Base-by-base conservation (phyloP, 2,888 invertebrate genomes). In the Eristalinus aeneus region DNA sequence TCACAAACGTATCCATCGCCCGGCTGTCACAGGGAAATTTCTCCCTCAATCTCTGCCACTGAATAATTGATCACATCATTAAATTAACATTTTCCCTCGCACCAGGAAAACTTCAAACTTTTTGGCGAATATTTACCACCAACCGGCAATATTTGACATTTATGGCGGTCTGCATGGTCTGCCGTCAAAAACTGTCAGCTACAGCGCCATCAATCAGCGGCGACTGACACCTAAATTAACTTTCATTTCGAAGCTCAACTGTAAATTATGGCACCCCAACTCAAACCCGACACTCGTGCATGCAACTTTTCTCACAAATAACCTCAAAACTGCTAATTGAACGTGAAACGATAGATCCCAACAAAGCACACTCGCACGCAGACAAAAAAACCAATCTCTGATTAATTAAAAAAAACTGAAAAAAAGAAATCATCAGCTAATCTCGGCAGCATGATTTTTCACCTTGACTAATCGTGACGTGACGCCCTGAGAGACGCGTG, bases 381-480 rank as follows among this genome's bases (percentile, higher is more conserved):
- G 22, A 32, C 1, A 20, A 67, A 67, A 27, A 53, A 56, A 54
- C 3, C 3, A 53, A 1, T 46, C 53, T 46, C n/a, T 31, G 16
- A 53, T 32, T 27, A 27, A 67, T 31, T 67, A 65, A 58, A 61
- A 10, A 54, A 22, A n/a, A n/a, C n/a, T n/a, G n/a, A 27, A 53
- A 63, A 61, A 34, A 72, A 34, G 65, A 56, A 68, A 31, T 56
- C 32, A 63, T 74, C 61, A 58, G 36, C 31, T 67, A 23, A 56
- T 56, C 22, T 85, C 71, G 67, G 58, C 56, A 75, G 68, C 76
- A 80, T 64, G 76, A 76, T 80, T 71, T 71, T 80, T 85, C 84
- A 63, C 84, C 80, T 80, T 80, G 80, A 80, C 76, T 85, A 75
- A 71, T 85, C 68, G 72, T 68, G 22, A 68, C 80, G 68, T 76